Evolutionary conservation across 2,888 invertebrate species (phyloP).

Genomic region (Zygaena filipendulae): DNA sequence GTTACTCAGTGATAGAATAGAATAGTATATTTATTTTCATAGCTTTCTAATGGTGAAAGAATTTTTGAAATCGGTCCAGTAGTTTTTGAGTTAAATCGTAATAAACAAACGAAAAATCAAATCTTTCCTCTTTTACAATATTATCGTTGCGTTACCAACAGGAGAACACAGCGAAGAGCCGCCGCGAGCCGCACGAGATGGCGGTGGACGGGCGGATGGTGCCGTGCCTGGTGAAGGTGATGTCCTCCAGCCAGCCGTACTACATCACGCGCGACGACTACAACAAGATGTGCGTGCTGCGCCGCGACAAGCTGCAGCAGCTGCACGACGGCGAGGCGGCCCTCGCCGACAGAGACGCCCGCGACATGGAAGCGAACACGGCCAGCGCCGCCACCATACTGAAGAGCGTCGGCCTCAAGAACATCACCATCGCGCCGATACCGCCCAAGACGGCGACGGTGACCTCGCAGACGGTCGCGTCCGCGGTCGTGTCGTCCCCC

Average conservation of each 20-base stretch:
- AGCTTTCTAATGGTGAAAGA: no score
- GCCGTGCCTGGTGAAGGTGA: constrained; percentile 77
- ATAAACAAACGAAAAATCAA: no score
- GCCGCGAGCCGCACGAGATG: constrained; percentile 60
- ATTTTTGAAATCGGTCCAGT: no score
- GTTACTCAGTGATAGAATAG: no score
- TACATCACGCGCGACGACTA: constrained; percentile 83
- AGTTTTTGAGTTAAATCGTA: no score
- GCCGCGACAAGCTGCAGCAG: constrained; percentile 73
- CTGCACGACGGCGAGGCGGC: constrained; percentile 58
- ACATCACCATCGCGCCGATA: constrained; percentile 60
- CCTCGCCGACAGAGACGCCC: constrained; percentile 24
- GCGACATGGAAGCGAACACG: constrained; percentile 29
- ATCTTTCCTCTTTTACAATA: no score
- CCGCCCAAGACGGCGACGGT: constrained; percentile 47
- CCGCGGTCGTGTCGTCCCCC: constrained; percentile 27
- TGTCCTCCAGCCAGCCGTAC: constrained; percentile 82
- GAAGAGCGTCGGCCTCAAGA: constrained; percentile 58
- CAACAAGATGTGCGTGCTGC: constrained; percentile 81
- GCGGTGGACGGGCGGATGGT: constrained; percentile 69
- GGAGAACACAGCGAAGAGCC: constrained; percentile 50
- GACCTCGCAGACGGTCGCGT: constrained; percentile 32
- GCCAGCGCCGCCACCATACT: constrained; percentile 51
- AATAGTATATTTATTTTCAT: no score
- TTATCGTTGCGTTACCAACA: constrained; percentile 22